Evolutionary conservation across 2,797 vertebrate species (phyloP).

Genomic region (Enteromius anoplus): DNA sequence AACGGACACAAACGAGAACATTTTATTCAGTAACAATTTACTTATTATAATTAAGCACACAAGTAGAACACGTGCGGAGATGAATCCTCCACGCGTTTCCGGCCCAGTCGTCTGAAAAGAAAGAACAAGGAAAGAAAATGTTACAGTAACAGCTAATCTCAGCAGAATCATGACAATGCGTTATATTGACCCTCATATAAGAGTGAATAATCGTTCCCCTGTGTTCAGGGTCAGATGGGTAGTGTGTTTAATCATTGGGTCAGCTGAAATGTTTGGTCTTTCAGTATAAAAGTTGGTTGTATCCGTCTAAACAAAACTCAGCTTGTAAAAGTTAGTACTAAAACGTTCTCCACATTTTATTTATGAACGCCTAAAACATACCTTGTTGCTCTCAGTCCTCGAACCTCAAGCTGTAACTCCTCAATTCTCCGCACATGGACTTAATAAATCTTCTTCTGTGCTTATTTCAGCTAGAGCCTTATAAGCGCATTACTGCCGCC

Average conservation of each 20-base stretch:
- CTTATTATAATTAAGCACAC: fast-evolving
- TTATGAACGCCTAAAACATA: neutral
- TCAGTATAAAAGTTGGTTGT: neutral
- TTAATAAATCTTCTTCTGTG: neutral
- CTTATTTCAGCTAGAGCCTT: neutral
- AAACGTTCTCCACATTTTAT: neutral
- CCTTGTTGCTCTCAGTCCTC: neutral
- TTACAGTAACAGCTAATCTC: neutral
- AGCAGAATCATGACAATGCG: too few relatives aligned
- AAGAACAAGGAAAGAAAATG: neutral
- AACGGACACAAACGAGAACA: neutral
- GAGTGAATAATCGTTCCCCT: slow-evolving; percentile 47
- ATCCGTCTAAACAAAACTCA: neutral
- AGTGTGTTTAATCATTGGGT: slow-evolving; percentile 61
- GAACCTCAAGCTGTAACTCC: neutral
- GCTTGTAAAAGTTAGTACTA: neutral
- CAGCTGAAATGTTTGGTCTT: neutral
- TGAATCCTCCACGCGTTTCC: neutral
- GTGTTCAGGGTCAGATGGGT: slow-evolving; percentile 57
- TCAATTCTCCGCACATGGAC: neutral
- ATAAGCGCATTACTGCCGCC: neutral
- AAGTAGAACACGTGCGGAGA: neutral
- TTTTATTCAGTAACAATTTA: neutral
- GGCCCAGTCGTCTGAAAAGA: neutral
- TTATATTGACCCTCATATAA: slow-evolving; percentile 51